Conservation (phyloP, 2,797 vertebrate genomes). For the Clarias laeviceps region DNA sequence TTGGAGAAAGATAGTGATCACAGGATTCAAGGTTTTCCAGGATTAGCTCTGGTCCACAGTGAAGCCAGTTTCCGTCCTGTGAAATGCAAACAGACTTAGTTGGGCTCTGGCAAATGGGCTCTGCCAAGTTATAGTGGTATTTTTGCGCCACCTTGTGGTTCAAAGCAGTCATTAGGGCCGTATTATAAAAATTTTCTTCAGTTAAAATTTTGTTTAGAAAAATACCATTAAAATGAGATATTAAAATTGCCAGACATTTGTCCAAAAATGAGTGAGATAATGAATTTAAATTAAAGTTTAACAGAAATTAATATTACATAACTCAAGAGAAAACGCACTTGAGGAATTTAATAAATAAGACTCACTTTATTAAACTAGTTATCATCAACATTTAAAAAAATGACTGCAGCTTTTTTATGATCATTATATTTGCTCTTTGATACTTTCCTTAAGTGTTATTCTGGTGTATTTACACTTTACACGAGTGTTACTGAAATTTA, state of each 20-base stretch:
- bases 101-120: background rate
- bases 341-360: background rate
- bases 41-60: constrained; percentile 48
- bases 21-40: background rate
- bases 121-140: background rate
- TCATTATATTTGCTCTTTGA: background rate
- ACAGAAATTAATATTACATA: background rate
- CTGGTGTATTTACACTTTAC: background rate
- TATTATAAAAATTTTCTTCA: background rate
- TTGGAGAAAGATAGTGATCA: background rate
- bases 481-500: background rate
- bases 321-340: background rate
- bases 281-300: background rate
- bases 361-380: background rate
- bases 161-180: background rate
- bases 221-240: background rate
- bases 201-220: background rate
- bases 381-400: background rate
- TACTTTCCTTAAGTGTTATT: background rate
- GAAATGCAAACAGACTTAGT: constrained; percentile 26
- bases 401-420: background rate
- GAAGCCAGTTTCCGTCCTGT: constrained; percentile 51
- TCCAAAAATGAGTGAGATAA: background rate
- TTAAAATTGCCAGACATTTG: no score
- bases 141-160: constrained; percentile 47